Base-by-base conservation (phyloP, 1,140 invertebrate genomes). In the Bombus haemorrhoidalis region DNA sequence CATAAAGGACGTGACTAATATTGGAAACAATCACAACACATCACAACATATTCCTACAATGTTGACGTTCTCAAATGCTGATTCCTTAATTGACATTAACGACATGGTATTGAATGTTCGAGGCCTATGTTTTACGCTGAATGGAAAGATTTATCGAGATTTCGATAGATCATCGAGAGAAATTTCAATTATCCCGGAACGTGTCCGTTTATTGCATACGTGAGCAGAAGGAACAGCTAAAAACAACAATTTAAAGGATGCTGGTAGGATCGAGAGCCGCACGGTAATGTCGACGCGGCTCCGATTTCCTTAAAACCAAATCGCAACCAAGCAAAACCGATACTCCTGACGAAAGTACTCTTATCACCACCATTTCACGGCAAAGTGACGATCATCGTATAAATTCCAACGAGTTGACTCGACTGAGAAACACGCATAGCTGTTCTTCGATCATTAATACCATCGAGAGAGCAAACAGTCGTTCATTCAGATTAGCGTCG, bases 311-410 rank as follows among this genome's bases (percentile, higher is more conserved):
- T 28, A 34, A 39, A 71, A 66, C 25, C 32, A 41, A 69, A 77
- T 39, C 75, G 57, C 68, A 74, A 74, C 8, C 72, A 10, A 3
- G 57, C 37, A 41, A 28, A 41, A 39, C 12, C 75, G 57, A 39
- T 64, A 37, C 34, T 81, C 25, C 32, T 34, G n/a, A 47, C 39
- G 43, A 68, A 83, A 83, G 62, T 34, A 22, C 62, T 57, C 34
- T 47, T 78, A 69, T 83, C 81, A 37, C 10, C 43, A 34, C 64
- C 28, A 34, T 77, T 83, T 57, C 34, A 57, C 28, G 47, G 32
- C 81, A 57, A 28, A 47, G 34, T 41, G 57, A 76, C 53, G 68
- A 83, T 83, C 77, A 83, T 83, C 81, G 53, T 83, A 83, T 77
- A 83, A 83, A 83, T 83, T 83, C 64, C 74, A 57, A 13, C n/a